Conservation (phyloP, 2,113 vertebrate genomes). For the Pipra filicauda region DNA sequence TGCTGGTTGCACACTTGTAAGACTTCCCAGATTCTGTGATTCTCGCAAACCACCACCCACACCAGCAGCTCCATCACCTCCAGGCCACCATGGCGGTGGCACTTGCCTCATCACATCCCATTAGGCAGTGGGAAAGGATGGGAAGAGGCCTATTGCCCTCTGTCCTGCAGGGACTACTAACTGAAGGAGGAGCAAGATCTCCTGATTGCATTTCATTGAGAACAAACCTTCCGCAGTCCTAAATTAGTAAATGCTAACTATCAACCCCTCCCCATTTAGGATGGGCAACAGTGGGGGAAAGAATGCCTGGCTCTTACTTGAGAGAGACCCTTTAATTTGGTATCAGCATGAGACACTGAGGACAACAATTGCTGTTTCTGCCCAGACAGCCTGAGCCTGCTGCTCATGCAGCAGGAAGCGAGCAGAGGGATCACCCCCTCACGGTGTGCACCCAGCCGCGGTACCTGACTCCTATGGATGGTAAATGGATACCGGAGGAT, state of each 20-base stretch:
- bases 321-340: not conserved
- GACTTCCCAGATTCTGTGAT: not conserved
- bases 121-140: not conserved
- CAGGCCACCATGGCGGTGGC: accelerated
- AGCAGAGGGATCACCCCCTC: not conserved
- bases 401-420: accelerated
- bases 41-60: not conserved
- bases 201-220: not conserved
- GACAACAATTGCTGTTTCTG: not conserved
- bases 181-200: not conserved
- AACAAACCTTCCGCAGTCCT: not conserved
- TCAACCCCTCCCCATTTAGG: not conserved
- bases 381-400: not conserved
- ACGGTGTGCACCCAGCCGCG: accelerated
- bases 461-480: not conserved
- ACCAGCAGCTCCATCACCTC: not conserved
- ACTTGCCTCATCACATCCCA: not conserved
- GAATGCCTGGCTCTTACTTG: not conserved
- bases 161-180: not conserved
- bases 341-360: not conserved
- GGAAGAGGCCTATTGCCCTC: not conserved
- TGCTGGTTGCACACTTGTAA: accelerated
- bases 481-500: not conserved
- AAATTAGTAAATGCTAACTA: not conserved
- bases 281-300: not conserved